Percentiles rank a stretch among this genome's conserved stretches.
Conservation (phyloP, 2,113 vertebrate species). For the Megaleporinus macrocephalus region DNA sequence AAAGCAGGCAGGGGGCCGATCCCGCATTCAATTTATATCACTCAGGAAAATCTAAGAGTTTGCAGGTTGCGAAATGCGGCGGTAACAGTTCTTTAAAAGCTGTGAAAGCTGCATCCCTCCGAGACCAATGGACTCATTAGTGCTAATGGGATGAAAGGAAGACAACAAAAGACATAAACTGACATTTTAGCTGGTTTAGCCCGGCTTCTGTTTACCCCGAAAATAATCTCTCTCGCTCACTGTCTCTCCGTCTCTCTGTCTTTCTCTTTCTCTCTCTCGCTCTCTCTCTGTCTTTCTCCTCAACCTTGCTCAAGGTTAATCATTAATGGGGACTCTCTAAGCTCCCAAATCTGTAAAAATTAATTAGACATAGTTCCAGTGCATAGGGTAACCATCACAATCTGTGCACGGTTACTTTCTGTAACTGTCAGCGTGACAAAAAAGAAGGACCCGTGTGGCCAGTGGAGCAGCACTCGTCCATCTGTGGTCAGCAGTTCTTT, state of each 20-base stretch:
- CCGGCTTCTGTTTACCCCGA: slow-evolving; percentile 17
- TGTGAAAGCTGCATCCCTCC: slow-evolving; percentile 41
- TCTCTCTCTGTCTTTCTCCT: not conserved
- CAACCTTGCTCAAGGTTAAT: slow-evolving; percentile 44
- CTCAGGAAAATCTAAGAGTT: slow-evolving; percentile 28
- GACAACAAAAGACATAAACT: slow-evolving; percentile 54
- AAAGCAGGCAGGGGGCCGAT: slow-evolving; percentile 16
- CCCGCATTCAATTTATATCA: slow-evolving; percentile 26
- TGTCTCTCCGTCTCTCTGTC: not conserved
- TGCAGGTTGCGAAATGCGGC: slow-evolving; percentile 4
- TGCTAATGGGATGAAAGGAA: slow-evolving; percentile 52
- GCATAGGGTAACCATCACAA: too few species aligned
- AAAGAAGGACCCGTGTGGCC: too few species aligned
- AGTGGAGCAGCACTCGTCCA: not conserved
- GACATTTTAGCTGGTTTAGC: slow-evolving; percentile 48
- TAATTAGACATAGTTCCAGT: slow-evolving; percentile 10
- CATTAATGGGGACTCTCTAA: slow-evolving; percentile 29
- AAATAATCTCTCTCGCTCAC: slow-evolving; percentile 10
- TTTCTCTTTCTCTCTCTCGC: slow-evolving; percentile 2
- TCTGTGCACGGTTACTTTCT: too few species aligned
- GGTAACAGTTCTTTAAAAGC: slow-evolving; percentile 36
- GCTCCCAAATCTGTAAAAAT: slow-evolving; percentile 27
- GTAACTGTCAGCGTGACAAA: too few species aligned
- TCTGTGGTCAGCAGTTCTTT: not conserved
- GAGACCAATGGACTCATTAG: slow-evolving; percentile 53